phyloP scores from a whole-genome alignment of 1,140 invertebrate genomes.

The Parasteatoda tepidariorum region DNA sequence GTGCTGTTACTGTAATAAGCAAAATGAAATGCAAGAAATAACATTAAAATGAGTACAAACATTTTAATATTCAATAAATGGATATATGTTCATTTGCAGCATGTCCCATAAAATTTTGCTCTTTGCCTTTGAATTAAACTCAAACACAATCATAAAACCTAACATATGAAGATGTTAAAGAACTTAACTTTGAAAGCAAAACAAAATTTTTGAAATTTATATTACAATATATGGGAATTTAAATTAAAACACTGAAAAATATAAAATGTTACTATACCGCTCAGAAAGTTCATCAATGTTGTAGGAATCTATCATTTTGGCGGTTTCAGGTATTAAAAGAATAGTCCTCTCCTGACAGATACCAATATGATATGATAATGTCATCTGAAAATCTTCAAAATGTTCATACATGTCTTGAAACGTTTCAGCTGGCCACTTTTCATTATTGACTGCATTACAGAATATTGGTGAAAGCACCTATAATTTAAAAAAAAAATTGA shows the following conservation, averaged over 20 bases:
- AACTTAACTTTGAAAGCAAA: too few species aligned
- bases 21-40: too few species aligned
- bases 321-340: slow-evolving; percentile 34
- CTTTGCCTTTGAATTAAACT: too few species aligned
- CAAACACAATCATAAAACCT: too few species aligned
- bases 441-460: slow-evolving; percentile 30
- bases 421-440: slow-evolving; percentile 43
- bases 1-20: too few species aligned
- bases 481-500: background rate
- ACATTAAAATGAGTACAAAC: too few species aligned
- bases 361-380: slow-evolving; percentile 33
- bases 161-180: too few species aligned
- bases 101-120: too few species aligned
- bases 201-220: too few species aligned
- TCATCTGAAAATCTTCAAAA: slow-evolving; percentile 39
- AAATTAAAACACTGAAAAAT: background rate
- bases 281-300: slow-evolving; percentile 2
- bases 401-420: slow-evolving; percentile 20
- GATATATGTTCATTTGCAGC: too few species aligned
- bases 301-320: slow-evolving; percentile 19
- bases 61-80: too few species aligned
- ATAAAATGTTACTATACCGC: background rate
- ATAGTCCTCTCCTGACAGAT: slow-evolving; percentile 21
- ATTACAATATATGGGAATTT: background rate
- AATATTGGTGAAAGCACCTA: slow-evolving; percentile 22